Evolutionary conservation across 2,888 invertebrate species (phyloP), one percentile per base, ranked within the genome.

Genomic region (Syritta pipiens): DNA sequence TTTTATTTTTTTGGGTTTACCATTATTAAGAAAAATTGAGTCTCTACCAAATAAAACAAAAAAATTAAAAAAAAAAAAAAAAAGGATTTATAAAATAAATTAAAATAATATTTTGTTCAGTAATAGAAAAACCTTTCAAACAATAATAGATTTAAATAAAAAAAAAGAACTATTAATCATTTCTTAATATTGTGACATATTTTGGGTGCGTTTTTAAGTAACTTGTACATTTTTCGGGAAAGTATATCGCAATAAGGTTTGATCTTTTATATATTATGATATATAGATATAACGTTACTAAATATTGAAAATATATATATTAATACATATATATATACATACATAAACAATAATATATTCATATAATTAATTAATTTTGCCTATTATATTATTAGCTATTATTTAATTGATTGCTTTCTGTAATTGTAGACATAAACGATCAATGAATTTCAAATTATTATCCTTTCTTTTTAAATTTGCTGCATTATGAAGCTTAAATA

Each of bases 71-170:
- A 57, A 44, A 46, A 68, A 17, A 37, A 44, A 59, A 22, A n/a
- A 55, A 30, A 63, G 53, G 12, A 53, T 44, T 42, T 49, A 40
- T 28, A 55, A 71, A 65, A 42, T 60, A 37, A 71, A 48, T 44
- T 35, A 46, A 75, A 81, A 69, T 22, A 51, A n/a, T 67, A 51
- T 42, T 67, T 76, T 22, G 62, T 75, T 69, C 35, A 67, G 59
- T 62, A 53, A 51, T 48, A 63, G 17, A 63, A 20, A 30, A 53
- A 32, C 46, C 63, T 75, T 63, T 71, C 32, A 59, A 59, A 75
- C 59, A 81, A 74, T 68, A 77, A 82, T 79, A 76, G 68, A 65
- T 69, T 72, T 68, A 76, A 71, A 74, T 74, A 51, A 55, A 46
- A 69, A 57, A 62, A 40, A n/a, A 68, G 6, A 51, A 49, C 12